A percentile compares a stretch with the other conserved stretches of the same genome.
Conservation (phyloP, 2,797 vertebrate genomes). For the Sebastes steindachneri region DNA sequence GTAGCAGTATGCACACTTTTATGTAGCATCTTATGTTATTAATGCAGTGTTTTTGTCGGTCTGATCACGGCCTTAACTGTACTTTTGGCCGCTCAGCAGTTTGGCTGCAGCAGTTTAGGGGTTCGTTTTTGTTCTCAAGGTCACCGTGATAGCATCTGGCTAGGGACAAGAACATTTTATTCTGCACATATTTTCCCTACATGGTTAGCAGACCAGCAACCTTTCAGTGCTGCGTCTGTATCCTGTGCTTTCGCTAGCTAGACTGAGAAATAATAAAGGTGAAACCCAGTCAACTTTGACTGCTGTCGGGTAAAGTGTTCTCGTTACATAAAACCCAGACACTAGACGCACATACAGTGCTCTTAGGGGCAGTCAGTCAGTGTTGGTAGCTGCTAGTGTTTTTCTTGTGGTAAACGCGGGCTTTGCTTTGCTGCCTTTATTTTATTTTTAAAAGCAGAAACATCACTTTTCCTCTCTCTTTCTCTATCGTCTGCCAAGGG, state of each 20-base stretch:
- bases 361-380: constrained; percentile 6
- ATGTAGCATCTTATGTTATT: neutral
- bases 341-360: neutral
- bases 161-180: neutral
- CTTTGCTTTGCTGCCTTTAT: neutral
- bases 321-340: constrained; percentile 14
- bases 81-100: neutral
- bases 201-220: neutral
- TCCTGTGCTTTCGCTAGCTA: neutral
- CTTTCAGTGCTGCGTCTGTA: neutral
- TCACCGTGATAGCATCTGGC: neutral
- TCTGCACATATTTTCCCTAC: neutral
- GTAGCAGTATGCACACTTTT: neutral
- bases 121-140: neutral
- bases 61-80: neutral
- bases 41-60: neutral
- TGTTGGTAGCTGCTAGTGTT: neutral
- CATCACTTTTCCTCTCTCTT: neutral
- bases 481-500: neutral
- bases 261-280: neutral
- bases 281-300: neutral
- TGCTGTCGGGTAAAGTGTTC: neutral
- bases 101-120: neutral
- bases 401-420: neutral
- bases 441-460: constrained; percentile 19